phyloP scores from a whole-genome alignment of 2,888 invertebrate species.

The Melipona bicolor region DNA sequence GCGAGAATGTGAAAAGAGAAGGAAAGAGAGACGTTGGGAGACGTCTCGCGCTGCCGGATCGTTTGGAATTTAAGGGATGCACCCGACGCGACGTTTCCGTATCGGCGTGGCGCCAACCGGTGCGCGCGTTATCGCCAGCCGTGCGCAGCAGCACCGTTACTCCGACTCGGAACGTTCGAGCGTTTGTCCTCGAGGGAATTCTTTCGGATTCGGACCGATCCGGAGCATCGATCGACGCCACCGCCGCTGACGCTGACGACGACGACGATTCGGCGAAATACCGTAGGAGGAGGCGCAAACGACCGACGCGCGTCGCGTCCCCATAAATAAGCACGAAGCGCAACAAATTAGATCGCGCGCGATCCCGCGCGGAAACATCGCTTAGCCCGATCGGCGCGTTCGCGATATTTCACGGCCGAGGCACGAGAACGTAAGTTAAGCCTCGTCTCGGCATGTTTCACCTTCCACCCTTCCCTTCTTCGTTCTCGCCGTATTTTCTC shows the following conservation, averaged over 20 bases:
- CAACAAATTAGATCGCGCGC: constrained; percentile 79
- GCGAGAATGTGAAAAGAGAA: neutral
- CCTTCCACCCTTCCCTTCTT: neutral
- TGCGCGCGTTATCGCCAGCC: constrained; percentile 63
- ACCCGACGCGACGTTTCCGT: constrained; percentile 43
- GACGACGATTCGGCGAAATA: neutral
- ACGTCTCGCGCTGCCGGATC: constrained; percentile 17
- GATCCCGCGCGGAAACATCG: constrained; percentile 77
- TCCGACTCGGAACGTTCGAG: neutral
- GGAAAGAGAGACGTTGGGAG: neutral
- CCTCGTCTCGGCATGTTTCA: constrained; percentile 13
- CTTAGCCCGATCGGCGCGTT: constrained; percentile 69
- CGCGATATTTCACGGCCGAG: constrained; percentile 78
- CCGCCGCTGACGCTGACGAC: neutral
- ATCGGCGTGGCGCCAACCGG: constrained; percentile 68
- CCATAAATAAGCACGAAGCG: constrained; percentile 77
- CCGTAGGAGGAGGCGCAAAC: constrained; percentile 17
- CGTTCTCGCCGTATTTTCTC: constrained; percentile 26
- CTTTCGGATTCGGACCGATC: neutral
- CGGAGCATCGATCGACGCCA: neutral
- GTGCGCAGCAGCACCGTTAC: constrained; percentile 61
- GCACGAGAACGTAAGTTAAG: constrained; percentile 74
- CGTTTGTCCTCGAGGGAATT: constrained; percentile 25
- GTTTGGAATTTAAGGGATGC: constrained; percentile 61
- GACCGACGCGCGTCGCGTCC: constrained; percentile 2